A percentile compares a stretch with the other conserved stretches of the same genome.
These are phyloP conservation scores for Sardinella longiceps DNA, from an alignment of 2,797 vertebrate species.

Conservation along the genomic window DNA sequence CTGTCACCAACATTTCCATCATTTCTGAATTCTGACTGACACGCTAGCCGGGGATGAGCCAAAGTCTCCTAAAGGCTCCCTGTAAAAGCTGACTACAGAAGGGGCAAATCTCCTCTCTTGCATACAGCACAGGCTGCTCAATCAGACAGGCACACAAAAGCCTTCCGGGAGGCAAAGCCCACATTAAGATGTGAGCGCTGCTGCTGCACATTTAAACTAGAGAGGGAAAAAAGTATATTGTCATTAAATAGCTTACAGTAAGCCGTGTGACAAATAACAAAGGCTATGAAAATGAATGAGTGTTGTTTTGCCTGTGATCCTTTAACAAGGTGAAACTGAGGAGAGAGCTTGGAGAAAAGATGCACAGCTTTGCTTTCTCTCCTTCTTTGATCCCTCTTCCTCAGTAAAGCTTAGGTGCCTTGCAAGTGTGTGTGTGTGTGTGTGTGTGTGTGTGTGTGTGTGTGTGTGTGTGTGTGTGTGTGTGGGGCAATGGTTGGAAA, in stretches of 20 bases:
- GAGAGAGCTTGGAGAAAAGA: background rate
- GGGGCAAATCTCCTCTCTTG: background rate
- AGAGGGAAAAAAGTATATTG: background rate
- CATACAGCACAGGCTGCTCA: background rate
- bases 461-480: too few relatives aligned
- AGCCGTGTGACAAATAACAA: background rate
- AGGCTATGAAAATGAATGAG: background rate
- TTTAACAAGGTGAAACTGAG: background rate
- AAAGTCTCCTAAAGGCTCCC: background rate
- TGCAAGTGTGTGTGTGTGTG: too few relatives aligned
- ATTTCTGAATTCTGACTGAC: background rate
- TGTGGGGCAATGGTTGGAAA: background rate
- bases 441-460: too few relatives aligned
- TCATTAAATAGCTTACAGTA: background rate
- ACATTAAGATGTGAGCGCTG: too few relatives aligned
- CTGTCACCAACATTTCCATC: background rate
- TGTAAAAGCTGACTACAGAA: background rate
- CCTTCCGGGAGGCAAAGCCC: background rate
- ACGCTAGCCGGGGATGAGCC: background rate
- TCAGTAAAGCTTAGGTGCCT: background rate
- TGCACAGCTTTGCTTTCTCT: background rate
- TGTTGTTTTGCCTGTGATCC: background rate
- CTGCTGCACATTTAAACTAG: background rate
- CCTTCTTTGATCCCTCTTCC: background rate
- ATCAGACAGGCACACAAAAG: background rate